Conservation (phyloP, 1,140 invertebrate species). For the Drosophila mayri region DNA sequence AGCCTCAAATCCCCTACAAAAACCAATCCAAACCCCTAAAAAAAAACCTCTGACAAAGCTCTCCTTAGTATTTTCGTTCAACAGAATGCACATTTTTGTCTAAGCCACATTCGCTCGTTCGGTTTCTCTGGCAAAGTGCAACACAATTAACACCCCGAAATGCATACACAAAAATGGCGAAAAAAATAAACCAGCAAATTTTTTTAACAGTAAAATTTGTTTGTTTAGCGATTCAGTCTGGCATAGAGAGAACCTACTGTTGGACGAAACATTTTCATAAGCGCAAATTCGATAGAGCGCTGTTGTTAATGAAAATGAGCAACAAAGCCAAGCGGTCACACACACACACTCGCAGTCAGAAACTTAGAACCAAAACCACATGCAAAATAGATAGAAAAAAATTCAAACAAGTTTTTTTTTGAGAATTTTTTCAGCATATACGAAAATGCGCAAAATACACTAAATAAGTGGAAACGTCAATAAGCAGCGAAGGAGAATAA, state of each 20-base stretch:
- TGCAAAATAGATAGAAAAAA: constrained; percentile 58
- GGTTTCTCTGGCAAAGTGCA: constrained; percentile 72
- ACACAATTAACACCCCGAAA: constrained; percentile 82
- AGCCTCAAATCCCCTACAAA: neutral
- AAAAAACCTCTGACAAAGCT: constrained; percentile 43
- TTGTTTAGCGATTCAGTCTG: constrained; percentile 57
- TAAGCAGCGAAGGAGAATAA: constrained; percentile 59
- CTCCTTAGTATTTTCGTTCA: constrained; percentile 58
- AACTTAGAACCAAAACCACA: constrained; percentile 52
- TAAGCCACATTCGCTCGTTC: constrained; percentile 18
- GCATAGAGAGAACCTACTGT: constrained; percentile 66
- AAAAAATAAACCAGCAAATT: constrained; percentile 7
- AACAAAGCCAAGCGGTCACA: constrained; percentile 73
- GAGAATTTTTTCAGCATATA: constrained; percentile 58
- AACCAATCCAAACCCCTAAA: neutral
- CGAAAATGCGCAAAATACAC: constrained; percentile 81
- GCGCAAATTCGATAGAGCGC: constrained; percentile 53
- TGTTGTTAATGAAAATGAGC: constrained; percentile 80
- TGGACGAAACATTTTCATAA: constrained; percentile 59
- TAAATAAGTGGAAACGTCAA: constrained; percentile 80
- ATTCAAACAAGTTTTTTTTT: constrained; percentile 64
- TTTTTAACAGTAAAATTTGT: constrained; percentile 82
- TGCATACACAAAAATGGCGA: constrained; percentile 53
- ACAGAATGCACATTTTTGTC: constrained; percentile 47
- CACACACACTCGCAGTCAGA: constrained; percentile 12